These are phyloP conservation scores for Mesorhabditis spiculigera DNA, from an alignment of 2,888 invertebrate species.

Conservation along the genomic window DNA sequence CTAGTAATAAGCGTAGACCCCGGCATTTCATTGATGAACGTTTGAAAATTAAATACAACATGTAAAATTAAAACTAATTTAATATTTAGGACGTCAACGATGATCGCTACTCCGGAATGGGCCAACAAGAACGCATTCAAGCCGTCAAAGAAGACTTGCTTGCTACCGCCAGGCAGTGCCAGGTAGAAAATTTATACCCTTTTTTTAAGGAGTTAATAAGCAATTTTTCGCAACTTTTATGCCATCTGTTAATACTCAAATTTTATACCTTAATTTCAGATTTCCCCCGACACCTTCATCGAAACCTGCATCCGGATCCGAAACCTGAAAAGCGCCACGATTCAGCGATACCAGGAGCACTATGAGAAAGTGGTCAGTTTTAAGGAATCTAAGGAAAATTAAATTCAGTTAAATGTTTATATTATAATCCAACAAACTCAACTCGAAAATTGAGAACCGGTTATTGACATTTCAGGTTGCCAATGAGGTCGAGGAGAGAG, in stretches of 20 bases:
- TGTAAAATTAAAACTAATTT: background rate
- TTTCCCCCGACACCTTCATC: conserved; percentile 41
- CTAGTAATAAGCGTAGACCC: too few relatives aligned
- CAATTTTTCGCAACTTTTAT: conserved; percentile 6
- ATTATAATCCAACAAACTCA: too few relatives aligned
- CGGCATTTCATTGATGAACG: background rate
- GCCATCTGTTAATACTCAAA: background rate
- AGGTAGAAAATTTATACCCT: background rate
- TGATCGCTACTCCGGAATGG: conserved; percentile 25
- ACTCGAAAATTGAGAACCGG: too few relatives aligned
- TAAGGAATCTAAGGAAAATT: too few relatives aligned
- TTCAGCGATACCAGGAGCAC: conserved; percentile 43
- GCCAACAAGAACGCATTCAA: conserved; percentile 29
- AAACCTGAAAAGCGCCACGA: conserved; percentile 49
- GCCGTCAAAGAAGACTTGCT: conserved; percentile 25
- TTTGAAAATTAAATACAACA: conserved; percentile 10
- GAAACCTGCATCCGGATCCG: conserved; percentile 46
- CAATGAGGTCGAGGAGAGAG: conserved; percentile 2
- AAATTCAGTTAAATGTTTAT: too few relatives aligned
- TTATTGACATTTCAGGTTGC: background rate
- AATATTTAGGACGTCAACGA: background rate
- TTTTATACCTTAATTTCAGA: conserved; percentile 14
- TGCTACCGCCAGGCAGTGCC: conserved; percentile 19
- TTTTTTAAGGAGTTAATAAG: background rate
- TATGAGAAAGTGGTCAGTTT: conserved; percentile 43